phyloP scores from a whole-genome alignment of 2,888 invertebrate species.

The Pardosa pseudoannulata region DNA sequence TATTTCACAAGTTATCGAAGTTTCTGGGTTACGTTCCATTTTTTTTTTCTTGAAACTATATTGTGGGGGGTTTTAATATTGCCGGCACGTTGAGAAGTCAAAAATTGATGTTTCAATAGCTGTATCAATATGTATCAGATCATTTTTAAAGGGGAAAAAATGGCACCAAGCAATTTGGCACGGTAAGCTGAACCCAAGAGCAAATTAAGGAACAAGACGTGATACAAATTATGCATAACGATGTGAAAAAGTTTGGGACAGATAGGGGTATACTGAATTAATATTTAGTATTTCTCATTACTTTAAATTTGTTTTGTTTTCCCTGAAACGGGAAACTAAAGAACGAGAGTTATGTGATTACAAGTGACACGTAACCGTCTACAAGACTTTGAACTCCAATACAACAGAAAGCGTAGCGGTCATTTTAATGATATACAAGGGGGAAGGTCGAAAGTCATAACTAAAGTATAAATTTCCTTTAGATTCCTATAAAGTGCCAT shows the following conservation, averaged over 20 bases:
- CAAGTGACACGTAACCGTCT: too few relatives aligned
- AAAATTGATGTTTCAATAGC: not conserved
- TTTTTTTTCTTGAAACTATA: not conserved
- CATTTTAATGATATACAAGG: too few relatives aligned
- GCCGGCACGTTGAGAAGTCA: not conserved
- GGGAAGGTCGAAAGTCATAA: too few relatives aligned
- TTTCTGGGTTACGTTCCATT: not conserved
- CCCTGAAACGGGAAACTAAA: too few relatives aligned
- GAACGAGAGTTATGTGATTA: too few relatives aligned
- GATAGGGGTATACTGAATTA: too few relatives aligned
- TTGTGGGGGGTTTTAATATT: not conserved
- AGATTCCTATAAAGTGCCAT: too few relatives aligned
- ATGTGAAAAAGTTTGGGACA: not conserved
- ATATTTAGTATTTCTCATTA: too few relatives aligned
- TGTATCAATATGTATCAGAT: not conserved
- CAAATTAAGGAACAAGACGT: not conserved
- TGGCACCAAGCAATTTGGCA: not conserved
- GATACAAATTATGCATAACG: not conserved
- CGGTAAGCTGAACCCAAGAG: not conserved
- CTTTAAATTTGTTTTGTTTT: too few relatives aligned
- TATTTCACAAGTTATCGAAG: not conserved
- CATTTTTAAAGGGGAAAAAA: not conserved
- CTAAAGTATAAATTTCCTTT: too few relatives aligned
- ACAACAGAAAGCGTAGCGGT: too few relatives aligned
- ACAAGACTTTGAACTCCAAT: too few relatives aligned